Evolutionary conservation across 2,797 vertebrate species (phyloP).

Genomic region (Hippopotamyrus pictus): DNA sequence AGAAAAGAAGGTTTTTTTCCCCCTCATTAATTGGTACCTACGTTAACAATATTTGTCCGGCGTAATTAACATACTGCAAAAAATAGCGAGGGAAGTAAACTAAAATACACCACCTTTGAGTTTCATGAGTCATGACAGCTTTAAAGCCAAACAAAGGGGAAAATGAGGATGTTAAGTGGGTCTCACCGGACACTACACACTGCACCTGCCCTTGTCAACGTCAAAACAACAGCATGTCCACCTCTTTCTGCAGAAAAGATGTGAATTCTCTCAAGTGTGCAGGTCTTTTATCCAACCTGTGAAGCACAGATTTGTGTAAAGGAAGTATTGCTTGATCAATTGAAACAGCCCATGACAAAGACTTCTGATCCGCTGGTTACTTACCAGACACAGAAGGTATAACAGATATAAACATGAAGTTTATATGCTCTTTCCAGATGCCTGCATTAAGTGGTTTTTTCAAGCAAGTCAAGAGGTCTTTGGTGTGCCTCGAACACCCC

Average conservation of each 20-base stretch:
- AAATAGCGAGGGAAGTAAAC: not conserved
- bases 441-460: not conserved
- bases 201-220: not conserved
- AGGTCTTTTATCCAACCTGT: not conserved
- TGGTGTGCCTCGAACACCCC: not conserved
- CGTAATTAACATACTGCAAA: not conserved
- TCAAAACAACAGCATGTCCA: not conserved
- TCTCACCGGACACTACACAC: not conserved
- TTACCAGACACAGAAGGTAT: not conserved
- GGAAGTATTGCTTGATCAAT: not conserved
- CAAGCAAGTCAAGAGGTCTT: not conserved
- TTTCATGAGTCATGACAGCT: not conserved
- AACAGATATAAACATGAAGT: not conserved
- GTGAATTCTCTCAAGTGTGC: not conserved
- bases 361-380: not conserved
- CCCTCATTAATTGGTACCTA: not conserved
- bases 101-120: not conserved
- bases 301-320: not conserved
- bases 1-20: not conserved
- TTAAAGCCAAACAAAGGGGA: not conserved
- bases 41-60: not conserved
- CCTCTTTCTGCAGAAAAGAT: not conserved
- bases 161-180: not conserved
- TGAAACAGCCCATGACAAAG: not conserved
- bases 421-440: not conserved